phyloP scores from a whole-genome alignment of 2,888 invertebrate genomes.

The Spodoptera littoralis region DNA sequence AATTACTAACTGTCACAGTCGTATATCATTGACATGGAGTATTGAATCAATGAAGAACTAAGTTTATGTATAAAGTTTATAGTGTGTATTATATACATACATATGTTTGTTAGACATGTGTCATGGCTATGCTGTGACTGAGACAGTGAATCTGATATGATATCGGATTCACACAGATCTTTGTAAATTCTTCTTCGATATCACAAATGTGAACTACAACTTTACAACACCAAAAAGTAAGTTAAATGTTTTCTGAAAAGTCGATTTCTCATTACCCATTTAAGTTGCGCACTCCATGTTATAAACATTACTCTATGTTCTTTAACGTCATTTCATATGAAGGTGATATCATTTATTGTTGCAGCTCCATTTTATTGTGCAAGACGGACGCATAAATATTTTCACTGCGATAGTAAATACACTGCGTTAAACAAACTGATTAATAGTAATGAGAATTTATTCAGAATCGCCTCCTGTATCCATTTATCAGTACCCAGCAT shows the following conservation, averaged over 20 bases:
- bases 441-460: constrained; percentile 36
- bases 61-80: background rate
- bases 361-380: constrained; percentile 22
- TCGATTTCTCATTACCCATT: too few relatives aligned
- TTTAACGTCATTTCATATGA: constrained; percentile 26
- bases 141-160: too few relatives aligned
- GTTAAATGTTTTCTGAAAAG: too few relatives aligned
- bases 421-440: constrained; percentile 28
- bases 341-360: constrained; percentile 54
- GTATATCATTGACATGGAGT: constrained; percentile 58
- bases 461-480: background rate
- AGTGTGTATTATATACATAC: background rate
- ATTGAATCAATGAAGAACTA: constrained; percentile 10
- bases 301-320: constrained; percentile 19
- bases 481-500: constrained; percentile 9
- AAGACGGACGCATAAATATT: constrained; percentile 39
- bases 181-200: too few relatives aligned
- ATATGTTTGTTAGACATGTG: background rate
- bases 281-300: constrained; percentile 18
- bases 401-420: constrained; percentile 40
- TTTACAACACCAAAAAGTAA: too few relatives aligned
- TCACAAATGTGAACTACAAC: too few relatives aligned
- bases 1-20: constrained; percentile 73
- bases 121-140: too few relatives aligned
- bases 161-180: too few relatives aligned